These are phyloP conservation scores for Acanthopleura granulata DNA, from an alignment of 2,888 invertebrate genomes.

Conservation along the genomic window DNA sequence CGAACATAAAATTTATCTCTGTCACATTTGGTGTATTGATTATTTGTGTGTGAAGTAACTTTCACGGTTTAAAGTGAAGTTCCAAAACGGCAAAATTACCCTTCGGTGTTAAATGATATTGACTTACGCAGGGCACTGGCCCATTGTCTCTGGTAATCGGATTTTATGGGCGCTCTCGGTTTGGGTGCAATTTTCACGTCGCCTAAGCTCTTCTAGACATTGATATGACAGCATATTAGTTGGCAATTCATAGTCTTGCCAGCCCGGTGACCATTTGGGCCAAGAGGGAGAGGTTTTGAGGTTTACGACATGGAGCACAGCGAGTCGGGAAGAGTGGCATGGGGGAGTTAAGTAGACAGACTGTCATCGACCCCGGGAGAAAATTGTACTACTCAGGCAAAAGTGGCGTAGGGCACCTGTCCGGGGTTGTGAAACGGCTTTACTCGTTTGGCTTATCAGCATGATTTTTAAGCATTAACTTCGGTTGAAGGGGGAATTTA, in stretches of 20 bases:
- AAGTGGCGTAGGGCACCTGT: too few species aligned
- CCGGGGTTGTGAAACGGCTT: too few species aligned
- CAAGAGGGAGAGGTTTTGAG: too few species aligned
- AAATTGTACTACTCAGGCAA: too few species aligned
- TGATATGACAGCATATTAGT: constrained; percentile 7
- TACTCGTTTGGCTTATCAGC: too few species aligned
- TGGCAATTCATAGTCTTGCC: not conserved
- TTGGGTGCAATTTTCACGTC: not conserved
- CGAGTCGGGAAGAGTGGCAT: too few species aligned
- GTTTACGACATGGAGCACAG: too few species aligned
- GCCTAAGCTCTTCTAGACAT: not conserved
- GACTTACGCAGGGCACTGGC: not conserved
- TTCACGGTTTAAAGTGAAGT: not conserved
- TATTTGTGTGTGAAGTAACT: not conserved
- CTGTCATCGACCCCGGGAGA: too few species aligned
- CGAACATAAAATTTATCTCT: constrained; percentile 4
- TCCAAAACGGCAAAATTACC: not conserved
- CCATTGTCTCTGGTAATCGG: constrained; percentile 3
- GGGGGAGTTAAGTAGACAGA: too few species aligned
- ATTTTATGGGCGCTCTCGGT: not conserved
- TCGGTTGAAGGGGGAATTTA: too few species aligned
- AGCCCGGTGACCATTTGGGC: too few species aligned
- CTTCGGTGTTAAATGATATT: constrained; percentile 12
- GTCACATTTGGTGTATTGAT: not conserved
- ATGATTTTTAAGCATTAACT: too few species aligned